Conservation (phyloP, 2,797 vertebrate genomes). For the Syngnathus rostellatus region DNA sequence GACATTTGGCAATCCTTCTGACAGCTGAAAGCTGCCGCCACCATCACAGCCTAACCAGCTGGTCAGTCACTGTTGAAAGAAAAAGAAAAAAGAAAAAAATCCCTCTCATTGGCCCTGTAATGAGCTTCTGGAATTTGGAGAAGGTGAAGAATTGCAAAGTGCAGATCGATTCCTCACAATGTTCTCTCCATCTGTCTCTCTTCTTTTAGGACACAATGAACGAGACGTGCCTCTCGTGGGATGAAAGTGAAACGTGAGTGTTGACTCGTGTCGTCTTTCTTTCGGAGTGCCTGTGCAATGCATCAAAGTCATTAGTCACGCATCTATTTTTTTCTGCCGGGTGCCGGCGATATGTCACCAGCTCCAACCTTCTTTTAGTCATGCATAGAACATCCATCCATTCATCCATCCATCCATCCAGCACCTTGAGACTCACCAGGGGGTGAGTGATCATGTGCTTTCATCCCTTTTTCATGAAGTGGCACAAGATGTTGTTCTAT, state of each 20-base stretch:
- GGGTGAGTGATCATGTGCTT: slow-evolving; percentile 17
- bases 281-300: neutral
- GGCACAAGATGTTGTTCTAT: slow-evolving; percentile 15
- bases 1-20: slow-evolving; percentile 45
- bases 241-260: slow-evolving; percentile 88
- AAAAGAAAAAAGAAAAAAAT: neutral
- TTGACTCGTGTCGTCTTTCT: slow-evolving; percentile 21
- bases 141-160: slow-evolving; percentile 44
- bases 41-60: slow-evolving; percentile 30
- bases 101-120: slow-evolving; percentile 24
- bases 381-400: slow-evolving; percentile 2
- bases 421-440: neutral
- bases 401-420: too few relatives aligned
- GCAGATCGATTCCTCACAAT: slow-evolving; percentile 34
- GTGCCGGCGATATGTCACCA: slow-evolving; percentile 2
- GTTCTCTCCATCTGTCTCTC: slow-evolving; percentile 42
- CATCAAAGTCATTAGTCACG: slow-evolving; percentile 4
- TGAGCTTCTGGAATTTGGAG: slow-evolving; percentile 26
- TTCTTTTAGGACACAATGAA: slow-evolving; percentile 83
- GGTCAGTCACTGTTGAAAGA: slow-evolving; percentile 8
- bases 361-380: slow-evolving; percentile 11
- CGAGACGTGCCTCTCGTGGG: slow-evolving; percentile 96
- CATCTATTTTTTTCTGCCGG: neutral
- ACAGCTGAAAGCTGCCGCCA: slow-evolving; percentile 22
- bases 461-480: slow-evolving; percentile 24